phyloP scores from a whole-genome alignment of 1,140 invertebrate genomes.

The Drosophila gunungcola region DNA sequence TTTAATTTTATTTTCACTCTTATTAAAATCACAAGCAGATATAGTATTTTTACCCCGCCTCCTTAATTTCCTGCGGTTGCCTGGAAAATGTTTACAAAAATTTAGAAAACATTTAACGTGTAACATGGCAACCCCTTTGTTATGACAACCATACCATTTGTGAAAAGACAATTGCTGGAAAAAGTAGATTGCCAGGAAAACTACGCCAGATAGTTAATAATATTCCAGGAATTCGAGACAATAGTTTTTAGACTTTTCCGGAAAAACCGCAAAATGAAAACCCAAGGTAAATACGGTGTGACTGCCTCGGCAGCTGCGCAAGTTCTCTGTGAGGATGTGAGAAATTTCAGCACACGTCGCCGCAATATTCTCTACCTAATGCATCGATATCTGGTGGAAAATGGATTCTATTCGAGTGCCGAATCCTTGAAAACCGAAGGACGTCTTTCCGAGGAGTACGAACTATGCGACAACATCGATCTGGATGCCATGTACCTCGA shows the following conservation, averaged over 20 bases:
- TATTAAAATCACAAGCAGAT: slow-evolving; percentile 13
- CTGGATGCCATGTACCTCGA: slow-evolving; percentile 94
- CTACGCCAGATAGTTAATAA: slow-evolving; percentile 2
- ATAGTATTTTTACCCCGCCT: background rate
- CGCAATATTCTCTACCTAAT: slow-evolving; percentile 92
- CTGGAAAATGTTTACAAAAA: background rate
- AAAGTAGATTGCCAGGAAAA: background rate
- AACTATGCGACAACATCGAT: slow-evolving; percentile 96
- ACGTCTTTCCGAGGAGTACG: slow-evolving; percentile 88
- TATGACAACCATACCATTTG: slow-evolving; percentile 6
- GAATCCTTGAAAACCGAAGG: slow-evolving; percentile 89
- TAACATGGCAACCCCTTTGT: slow-evolving; percentile 6
- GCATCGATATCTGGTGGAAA: slow-evolving; percentile 90
- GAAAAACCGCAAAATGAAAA: slow-evolving; percentile 45
- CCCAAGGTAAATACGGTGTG: slow-evolving; percentile 67
- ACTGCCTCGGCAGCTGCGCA: slow-evolving; percentile 54
- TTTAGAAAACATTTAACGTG: background rate
- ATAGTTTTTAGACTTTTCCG: background rate
- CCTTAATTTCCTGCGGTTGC: background rate
- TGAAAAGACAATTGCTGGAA: background rate
- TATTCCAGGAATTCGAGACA: background rate
- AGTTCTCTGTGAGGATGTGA: slow-evolving; percentile 67
- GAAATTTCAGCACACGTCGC: slow-evolving; percentile 86
- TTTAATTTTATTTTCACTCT: background rate
- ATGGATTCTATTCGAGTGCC: slow-evolving; percentile 89